These are phyloP conservation scores for Drymonia ruficornis DNA, from an alignment of 2,888 invertebrate genomes.

Conservation along the genomic window DNA sequence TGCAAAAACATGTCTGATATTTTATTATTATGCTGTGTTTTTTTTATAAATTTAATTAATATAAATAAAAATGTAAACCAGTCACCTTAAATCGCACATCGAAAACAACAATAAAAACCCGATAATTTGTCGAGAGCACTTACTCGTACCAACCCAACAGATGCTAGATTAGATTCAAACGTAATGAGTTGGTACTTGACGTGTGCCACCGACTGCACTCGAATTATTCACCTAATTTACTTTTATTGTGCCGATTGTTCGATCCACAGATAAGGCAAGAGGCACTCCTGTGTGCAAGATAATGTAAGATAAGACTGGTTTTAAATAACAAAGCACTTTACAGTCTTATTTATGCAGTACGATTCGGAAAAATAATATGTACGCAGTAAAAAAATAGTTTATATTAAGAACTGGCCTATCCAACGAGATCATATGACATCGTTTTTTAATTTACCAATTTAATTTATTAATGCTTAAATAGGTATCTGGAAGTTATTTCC, in stretches of 20 bases:
- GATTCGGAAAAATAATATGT: no score
- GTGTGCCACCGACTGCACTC: slow-evolving; percentile 58
- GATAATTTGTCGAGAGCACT: slow-evolving; percentile 44
- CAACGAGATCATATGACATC: no score
- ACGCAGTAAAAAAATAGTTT: no score
- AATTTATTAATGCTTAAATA: no score
- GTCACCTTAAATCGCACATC: neutral
- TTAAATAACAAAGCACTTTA: neutral
- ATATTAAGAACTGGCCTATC: no score
- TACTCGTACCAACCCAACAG: slow-evolving; percentile 42
- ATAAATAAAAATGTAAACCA: neutral
- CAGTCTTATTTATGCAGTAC: slow-evolving; percentile 29
- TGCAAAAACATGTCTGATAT: neutral
- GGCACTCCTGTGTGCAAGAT: slow-evolving; percentile 43
- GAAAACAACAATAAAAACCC: slow-evolving; percentile 26
- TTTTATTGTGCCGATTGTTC: slow-evolving; percentile 58
- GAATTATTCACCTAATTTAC: slow-evolving; percentile 75
- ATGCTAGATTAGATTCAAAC: slow-evolving; percentile 67
- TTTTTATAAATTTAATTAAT: no score
- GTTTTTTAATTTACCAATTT: no score
- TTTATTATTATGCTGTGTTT: neutral
- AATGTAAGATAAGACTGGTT: slow-evolving; percentile 5
- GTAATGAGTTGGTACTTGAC: slow-evolving; percentile 69
- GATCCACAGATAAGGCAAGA: slow-evolving; percentile 66
- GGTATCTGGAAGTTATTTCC: no score